Conservation (phyloP, 1,140 invertebrate species). For the Linepithema humile region DNA sequence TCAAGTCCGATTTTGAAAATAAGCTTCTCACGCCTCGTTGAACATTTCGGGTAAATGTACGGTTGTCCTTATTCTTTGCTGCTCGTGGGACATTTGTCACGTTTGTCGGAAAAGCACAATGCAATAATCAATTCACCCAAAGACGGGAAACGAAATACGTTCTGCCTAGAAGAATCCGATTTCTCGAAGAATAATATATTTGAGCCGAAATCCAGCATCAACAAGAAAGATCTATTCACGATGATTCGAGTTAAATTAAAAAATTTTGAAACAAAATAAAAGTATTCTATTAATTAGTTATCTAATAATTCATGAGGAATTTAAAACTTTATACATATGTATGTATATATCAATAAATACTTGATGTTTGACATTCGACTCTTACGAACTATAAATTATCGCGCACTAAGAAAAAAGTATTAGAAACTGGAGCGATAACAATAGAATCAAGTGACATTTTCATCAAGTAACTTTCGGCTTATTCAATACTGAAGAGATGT, state of each 20-base stretch:
- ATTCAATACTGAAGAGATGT: not conserved
- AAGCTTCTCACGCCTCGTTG: conserved; percentile 28
- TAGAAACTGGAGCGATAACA: conserved; percentile 4
- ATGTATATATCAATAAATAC: too few relatives aligned
- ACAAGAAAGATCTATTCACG: not conserved
- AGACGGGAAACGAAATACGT: conserved; percentile 6
- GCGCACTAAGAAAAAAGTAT: too few relatives aligned
- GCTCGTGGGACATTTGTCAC: conserved; percentile 1
- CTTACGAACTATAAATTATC: too few relatives aligned
- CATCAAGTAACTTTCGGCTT: conserved; percentile 13
- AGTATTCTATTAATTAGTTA: too few relatives aligned
- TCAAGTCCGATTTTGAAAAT: conserved; percentile 37
- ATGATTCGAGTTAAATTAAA: not conserved
- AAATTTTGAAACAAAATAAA: too few relatives aligned
- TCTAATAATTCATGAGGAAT: too few relatives aligned
- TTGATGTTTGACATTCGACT: too few relatives aligned
- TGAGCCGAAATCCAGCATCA: not conserved
- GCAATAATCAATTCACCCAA: conserved; percentile 34
- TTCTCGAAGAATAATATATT: conserved; percentile 28
- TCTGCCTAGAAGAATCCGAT: not conserved
- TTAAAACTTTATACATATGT: too few relatives aligned
- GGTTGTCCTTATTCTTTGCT: conserved; percentile 9
- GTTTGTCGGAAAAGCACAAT: not conserved
- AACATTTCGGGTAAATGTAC: conserved; percentile 20
- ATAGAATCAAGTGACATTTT: conserved; percentile 27